Conservation (phyloP, 2,888 invertebrate species). For the Zeuzera pyrina region DNA sequence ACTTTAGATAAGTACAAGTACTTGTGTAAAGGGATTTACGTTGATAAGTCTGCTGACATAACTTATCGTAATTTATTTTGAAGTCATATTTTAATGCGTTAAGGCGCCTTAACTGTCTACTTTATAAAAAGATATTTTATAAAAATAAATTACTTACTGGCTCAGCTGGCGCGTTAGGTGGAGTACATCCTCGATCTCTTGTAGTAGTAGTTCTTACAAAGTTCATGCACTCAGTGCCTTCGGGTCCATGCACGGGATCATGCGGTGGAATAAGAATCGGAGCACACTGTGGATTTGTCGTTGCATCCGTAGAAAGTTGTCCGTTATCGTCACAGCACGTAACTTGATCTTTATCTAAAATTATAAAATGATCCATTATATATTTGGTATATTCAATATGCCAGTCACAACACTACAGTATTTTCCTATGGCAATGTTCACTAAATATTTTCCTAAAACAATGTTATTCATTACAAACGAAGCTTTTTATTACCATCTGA, state of each 20-base stretch:
- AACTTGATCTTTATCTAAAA: conserved; percentile 40
- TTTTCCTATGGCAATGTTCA: no score
- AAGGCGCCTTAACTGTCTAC: no score
- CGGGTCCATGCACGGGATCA: conserved; percentile 57
- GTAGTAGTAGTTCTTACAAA: conserved; percentile 81
- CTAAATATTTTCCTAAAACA: no score
- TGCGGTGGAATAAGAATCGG: conserved; percentile 49
- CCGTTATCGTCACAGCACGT: conserved; percentile 55
- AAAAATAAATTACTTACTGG: conserved; percentile 64
- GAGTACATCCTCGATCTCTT: conserved; percentile 77
- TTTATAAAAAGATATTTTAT: not conserved
- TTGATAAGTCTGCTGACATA: no score
- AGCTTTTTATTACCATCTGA: no score
- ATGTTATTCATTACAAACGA: no score
- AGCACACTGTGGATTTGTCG: conserved; percentile 45
- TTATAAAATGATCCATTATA: not conserved
- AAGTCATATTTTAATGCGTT: no score
- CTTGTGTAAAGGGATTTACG: no score
- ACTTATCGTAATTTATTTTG: no score
- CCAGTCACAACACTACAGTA: no score
- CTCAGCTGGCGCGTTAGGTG: conserved; percentile 77
- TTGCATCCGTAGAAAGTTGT: conserved; percentile 32
- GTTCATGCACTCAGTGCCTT: conserved; percentile 78
- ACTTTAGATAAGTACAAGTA: no score
- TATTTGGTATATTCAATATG: not conserved